Percentiles rank a stretch among this genome's conserved stretches.
Evolutionary conservation across 2,888 invertebrate genomes (phyloP).

Genomic region (Melangyna quadrimaculata): DNA sequence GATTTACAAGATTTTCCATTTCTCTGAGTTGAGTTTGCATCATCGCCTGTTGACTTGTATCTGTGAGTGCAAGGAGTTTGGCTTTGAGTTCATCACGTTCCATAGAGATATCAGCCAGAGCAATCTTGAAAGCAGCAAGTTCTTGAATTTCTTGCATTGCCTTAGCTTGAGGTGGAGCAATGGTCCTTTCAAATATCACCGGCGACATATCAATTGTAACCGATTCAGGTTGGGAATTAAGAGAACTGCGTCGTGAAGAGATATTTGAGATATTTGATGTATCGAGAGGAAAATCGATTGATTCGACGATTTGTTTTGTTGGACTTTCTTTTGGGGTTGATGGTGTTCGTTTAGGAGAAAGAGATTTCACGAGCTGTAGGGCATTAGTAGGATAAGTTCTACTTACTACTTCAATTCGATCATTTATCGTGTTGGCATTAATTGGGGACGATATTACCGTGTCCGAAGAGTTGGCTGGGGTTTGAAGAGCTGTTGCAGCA

Average conservation of each 20-base stretch:
- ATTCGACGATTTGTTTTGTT: slow-evolving; percentile 68
- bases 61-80: slow-evolving; percentile 74
- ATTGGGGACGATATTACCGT: background rate
- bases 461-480: slow-evolving; percentile 2
- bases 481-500: slow-evolving; percentile 85
- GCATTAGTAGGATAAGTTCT: slow-evolving; percentile 75
- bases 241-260: slow-evolving; percentile 73
- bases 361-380: slow-evolving; percentile 74
- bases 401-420: slow-evolving; percentile 67
- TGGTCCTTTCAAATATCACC: background rate
- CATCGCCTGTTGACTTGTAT: slow-evolving; percentile 75
- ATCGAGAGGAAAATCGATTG: slow-evolving; percentile 7
- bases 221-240: slow-evolving; percentile 69
- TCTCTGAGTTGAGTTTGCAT: slow-evolving; percentile 75
- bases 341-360: slow-evolving; percentile 74
- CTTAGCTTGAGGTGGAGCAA: background rate
- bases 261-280: slow-evolving; percentile 40
- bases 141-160: slow-evolving; percentile 69
- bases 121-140: slow-evolving; percentile 77
- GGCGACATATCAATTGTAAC: slow-evolving; percentile 68
- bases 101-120: slow-evolving; percentile 76
- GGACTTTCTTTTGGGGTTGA: slow-evolving; percentile 66
- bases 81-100: slow-evolving; percentile 78
- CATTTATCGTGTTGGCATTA: background rate
- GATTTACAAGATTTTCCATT: slow-evolving; percentile 74